A percentile compares a stretch with the other conserved stretches of the same genome.
Conservation (phyloP, 2,113 vertebrate species). For the Pithys albifrons region DNA sequence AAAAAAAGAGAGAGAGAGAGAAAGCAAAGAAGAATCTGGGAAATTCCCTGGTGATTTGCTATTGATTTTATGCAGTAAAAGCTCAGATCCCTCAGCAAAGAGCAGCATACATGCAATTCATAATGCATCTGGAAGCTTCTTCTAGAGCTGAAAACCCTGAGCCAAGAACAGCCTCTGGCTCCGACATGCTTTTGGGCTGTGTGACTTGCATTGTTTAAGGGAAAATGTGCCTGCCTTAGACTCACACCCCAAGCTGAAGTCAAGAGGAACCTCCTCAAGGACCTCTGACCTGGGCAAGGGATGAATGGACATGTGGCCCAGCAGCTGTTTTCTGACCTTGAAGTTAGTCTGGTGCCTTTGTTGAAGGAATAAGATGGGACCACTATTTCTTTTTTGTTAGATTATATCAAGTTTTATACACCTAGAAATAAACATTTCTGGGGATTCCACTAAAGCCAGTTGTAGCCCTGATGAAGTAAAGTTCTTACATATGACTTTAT, state of each 20-base stretch:
- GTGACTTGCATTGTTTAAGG: neutral
- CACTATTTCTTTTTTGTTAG: neutral
- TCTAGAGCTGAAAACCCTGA: neutral
- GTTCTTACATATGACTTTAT: neutral
- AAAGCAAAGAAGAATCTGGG: neutral
- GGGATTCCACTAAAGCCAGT: neutral
- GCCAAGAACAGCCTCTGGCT: neutral
- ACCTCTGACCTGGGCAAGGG: neutral
- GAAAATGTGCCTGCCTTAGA: neutral
- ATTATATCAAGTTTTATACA: neutral
- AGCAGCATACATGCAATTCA: neutral
- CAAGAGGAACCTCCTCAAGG: neutral
- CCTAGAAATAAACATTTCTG: neutral
- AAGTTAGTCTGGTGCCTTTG: neutral
- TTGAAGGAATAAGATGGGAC: neutral
- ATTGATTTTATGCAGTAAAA: neutral
- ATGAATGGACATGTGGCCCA: neutral
- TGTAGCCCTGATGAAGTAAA: neutral
- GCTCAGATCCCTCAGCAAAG: neutral
- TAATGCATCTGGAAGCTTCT: slow-evolving; percentile 7
- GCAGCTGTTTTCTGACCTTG: neutral
- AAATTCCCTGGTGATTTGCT: neutral
- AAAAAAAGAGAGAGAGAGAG: neutral
- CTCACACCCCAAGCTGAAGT: neutral
- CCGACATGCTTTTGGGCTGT: neutral